phyloP scores from a whole-genome alignment of 2,113 vertebrate genomes.

The Peucedramus taeniatus region DNA sequence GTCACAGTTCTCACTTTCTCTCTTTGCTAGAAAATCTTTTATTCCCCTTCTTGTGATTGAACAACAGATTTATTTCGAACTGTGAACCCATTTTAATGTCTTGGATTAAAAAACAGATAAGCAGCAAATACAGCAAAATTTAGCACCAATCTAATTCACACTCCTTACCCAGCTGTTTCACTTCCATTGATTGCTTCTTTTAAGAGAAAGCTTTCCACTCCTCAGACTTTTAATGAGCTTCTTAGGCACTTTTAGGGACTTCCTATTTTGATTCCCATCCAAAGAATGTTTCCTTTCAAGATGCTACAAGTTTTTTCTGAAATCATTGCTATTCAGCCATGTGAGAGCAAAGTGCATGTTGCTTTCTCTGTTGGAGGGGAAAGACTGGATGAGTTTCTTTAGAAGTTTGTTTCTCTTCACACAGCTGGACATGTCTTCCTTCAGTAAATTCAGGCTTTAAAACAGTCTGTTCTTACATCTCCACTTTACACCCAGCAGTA shows the following conservation, averaged over 20 bases:
- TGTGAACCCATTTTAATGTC: neutral
- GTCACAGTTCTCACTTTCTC: neutral
- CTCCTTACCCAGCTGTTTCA: neutral
- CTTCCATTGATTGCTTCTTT: neutral
- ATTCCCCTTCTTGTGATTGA: neutral
- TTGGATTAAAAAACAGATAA: neutral
- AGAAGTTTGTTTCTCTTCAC: neutral
- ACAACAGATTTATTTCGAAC: neutral
- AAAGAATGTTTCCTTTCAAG: neutral
- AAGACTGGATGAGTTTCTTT: neutral
- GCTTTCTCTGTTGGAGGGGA: neutral
- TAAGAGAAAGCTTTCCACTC: neutral
- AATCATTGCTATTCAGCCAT: neutral
- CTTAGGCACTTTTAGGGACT: neutral
- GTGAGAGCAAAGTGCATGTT: neutral
- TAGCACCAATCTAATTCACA: neutral
- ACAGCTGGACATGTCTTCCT: neutral
- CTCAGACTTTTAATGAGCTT: neutral
- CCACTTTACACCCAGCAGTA: neutral
- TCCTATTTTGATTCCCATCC: neutral
- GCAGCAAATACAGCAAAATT: neutral
- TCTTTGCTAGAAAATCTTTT: neutral
- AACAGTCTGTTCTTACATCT: neutral
- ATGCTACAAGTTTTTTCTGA: neutral
- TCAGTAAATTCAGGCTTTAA: neutral